Percentiles rank a stretch among this genome's conserved stretches.
These are phyloP conservation scores for Sinocyclocheilus grahami DNA, from an alignment of 2,113 vertebrate species.

Conservation along the genomic window DNA sequence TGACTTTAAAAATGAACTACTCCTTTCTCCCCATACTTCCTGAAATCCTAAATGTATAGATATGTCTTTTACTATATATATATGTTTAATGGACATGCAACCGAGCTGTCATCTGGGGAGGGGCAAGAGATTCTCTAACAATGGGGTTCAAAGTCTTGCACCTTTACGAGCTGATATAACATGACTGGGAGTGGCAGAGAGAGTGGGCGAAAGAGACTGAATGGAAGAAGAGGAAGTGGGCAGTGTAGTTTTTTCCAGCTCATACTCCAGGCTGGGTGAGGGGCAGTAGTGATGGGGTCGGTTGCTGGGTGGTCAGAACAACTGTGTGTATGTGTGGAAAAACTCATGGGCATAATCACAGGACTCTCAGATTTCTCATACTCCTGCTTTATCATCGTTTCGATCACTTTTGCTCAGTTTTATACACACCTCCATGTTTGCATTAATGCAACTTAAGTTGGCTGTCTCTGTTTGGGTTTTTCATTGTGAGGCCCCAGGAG, in stretches of 20 bases:
- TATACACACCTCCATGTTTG: constrained; percentile 66
- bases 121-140: constrained; percentile 5
- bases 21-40: background rate
- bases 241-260: constrained; percentile 75
- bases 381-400: constrained; percentile 60
- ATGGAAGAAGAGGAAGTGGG: constrained; percentile 69
- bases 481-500: constrained; percentile 69
- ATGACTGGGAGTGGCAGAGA: constrained; percentile 68
- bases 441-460: constrained; percentile 64
- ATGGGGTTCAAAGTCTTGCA: constrained; percentile 77
- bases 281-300: constrained; percentile 69
- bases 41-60: background rate
- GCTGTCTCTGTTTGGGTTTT: constrained; percentile 69
- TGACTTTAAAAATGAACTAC: background rate
- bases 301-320: constrained; percentile 74
- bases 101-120: background rate
- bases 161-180: constrained; percentile 80
- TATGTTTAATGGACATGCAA: background rate
- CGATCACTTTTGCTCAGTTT: constrained; percentile 55
- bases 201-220: constrained; percentile 41
- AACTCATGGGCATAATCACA: constrained; percentile 65
- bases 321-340: constrained; percentile 56
- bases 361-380: constrained; percentile 59
- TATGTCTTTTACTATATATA: background rate
- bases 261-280: constrained; percentile 68